Evolutionary conservation across 1,140 invertebrate species (phyloP), one percentile per base, ranked within the genome.

Genomic region (Drosophila nigrodunni): DNA sequence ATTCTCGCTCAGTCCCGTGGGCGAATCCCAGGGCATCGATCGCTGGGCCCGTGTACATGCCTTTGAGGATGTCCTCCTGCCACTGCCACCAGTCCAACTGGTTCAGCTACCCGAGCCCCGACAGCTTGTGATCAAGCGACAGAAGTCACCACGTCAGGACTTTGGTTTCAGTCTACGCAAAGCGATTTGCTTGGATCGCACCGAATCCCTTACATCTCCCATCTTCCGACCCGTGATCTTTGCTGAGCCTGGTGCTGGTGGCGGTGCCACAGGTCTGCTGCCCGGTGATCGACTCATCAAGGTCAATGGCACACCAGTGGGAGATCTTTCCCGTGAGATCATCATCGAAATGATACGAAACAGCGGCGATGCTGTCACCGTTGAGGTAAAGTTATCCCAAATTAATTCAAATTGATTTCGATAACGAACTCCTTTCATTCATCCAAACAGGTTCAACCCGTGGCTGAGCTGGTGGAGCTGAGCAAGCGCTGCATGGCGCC

Each of bases 91-190:
- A 10, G 94, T 98, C 47, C 94, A 95, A 59, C 95, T 96, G 7
- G 93, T 96, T 37, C 94, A 95, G 74, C 90, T 97, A 21, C 97
- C 97, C 0, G 94, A 95, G 65, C 95, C 97, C 3, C 93, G 98
- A 66, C 94, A 95, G 44, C 91, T 98, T 35, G 95, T 95, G 0
- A 96, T 98, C 30, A 95, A 96, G 65, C 93, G 98, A 3, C 97
- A 97, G 85, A 96, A 97, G 62, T 95, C 96, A 15, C 96, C 97
- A 2, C 94, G 96, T 61, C 97, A 97, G 74, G 98, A 98, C 92
- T 99, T 99, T 92, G 98, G 98, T 1, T 99, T 99, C 90, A 98
- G 97, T 46, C 93, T 99, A 54, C 94, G 98, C n/a, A 95, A 97
- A 77, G 97, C 97, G 3, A 96, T 97, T 91, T 94, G 97, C 44